A percentile compares a stretch with the other conserved stretches of the same genome.
phyloP scores from a whole-genome alignment of 2,888 invertebrate species.

The Opisthograptis luteolata region DNA sequence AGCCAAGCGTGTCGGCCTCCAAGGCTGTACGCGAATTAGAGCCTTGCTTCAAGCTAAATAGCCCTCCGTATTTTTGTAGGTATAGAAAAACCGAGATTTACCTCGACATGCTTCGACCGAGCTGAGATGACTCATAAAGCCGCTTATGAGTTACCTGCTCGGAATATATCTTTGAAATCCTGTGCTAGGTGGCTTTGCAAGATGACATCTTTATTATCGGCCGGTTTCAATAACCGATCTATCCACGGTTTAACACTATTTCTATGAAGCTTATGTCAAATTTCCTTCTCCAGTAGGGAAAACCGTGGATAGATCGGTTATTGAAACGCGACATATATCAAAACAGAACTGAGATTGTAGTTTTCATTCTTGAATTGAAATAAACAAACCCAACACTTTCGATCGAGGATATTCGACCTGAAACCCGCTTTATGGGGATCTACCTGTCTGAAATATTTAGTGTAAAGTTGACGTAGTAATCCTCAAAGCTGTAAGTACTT shows the following conservation, averaged over 20 bases:
- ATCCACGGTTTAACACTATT: too few relatives aligned
- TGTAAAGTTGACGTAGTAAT: slow-evolving; percentile 19
- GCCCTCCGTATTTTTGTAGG: slow-evolving; percentile 57
- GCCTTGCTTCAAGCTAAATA: slow-evolving; percentile 57
- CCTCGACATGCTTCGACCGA: slow-evolving; percentile 19
- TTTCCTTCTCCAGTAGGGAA: too few relatives aligned
- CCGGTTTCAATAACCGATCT: too few relatives aligned
- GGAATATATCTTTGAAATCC: slow-evolving; percentile 9
- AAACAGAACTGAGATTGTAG: too few relatives aligned
- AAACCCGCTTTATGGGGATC: background rate
- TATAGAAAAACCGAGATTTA: slow-evolving; percentile 14
- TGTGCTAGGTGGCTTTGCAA: background rate
- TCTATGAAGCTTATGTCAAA: too few relatives aligned
- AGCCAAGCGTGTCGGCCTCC: slow-evolving; percentile 72
- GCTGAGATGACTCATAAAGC: slow-evolving; percentile 29
- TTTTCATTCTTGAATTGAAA: too few relatives aligned
- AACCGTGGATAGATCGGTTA: too few relatives aligned
- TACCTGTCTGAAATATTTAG: slow-evolving; percentile 11
- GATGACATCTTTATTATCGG: too few relatives aligned
- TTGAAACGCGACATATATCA: too few relatives aligned
- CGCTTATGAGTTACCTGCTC: slow-evolving; percentile 17
- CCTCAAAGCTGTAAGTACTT: slow-evolving; percentile 30
- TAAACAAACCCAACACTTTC: background rate
- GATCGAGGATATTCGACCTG: background rate
- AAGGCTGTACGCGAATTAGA: slow-evolving; percentile 76